Evolutionary conservation across 2,113 vertebrate species (phyloP), one percentile per base, ranked within the genome.

Genomic region (Sapajus apella): DNA sequence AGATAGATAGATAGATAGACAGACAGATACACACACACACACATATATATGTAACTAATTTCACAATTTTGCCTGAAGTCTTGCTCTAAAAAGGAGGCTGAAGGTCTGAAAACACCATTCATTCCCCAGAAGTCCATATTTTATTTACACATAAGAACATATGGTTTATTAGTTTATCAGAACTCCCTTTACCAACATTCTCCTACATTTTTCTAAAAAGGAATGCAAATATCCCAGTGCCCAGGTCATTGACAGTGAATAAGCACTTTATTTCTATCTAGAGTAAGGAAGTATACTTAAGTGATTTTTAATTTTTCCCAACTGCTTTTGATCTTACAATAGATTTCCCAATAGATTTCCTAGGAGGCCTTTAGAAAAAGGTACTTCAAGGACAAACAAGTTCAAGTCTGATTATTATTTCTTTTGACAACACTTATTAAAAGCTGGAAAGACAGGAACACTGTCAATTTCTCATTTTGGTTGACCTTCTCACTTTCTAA

Each of bases 401-500:
- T 97, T 96, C 97, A 97, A 95, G 85, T 86, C 58, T 91, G 95
- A 98, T 98, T 96, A 86, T 95, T 72, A 96, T 97, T 98, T 97
- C 76, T 98, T 98, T 97, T 97, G 96, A 98, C 96, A 98, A 72
- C 95, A 96, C 89, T 96, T 98, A 90, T 76, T 98, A 97, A 97
- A 98, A 98, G 55, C 84, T 76, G 64, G 64, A 4, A 93, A 72
- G 83, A 89, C 89, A 93, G 77, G 73, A 45, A 95, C 77, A 45
- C 30, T 87, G 20, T 96, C 96, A 80, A 97, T 97, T 98, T 98
- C 94, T 97, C 83, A 93, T 96, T 96, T 93, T 93, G 66, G 87
- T 96, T 98, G 93, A 98, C 97, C 96, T 98, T 98, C 92, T 82
- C 81, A 25, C 92, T 96, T 95, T 97, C 88, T 93, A 94, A 96